Percentiles rank a stretch among this genome's conserved stretches.
Conservation (phyloP, 2,113 vertebrate species). For the Campylorhamphus procurvoides region DNA sequence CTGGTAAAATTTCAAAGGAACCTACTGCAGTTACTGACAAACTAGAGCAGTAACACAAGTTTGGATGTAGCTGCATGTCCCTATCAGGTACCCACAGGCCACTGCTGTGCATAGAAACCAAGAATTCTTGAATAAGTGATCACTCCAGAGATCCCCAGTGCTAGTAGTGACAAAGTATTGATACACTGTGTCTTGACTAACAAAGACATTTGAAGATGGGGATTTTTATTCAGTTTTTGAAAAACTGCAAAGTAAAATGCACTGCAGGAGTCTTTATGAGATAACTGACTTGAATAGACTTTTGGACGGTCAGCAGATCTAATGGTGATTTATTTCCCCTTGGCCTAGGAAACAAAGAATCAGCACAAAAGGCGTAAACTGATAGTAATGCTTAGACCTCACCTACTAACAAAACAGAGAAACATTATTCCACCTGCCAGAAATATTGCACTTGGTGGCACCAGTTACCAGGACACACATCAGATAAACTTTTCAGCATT, state of each 20-base stretch:
- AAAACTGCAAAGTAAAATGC: background rate
- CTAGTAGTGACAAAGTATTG: background rate
- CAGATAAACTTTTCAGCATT: background rate
- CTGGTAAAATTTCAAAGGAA: background rate
- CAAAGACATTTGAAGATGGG: background rate
- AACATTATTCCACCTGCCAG: background rate
- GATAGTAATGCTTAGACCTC: background rate
- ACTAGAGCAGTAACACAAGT: background rate
- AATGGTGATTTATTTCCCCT: conserved; percentile 18
- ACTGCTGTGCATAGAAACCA: background rate
- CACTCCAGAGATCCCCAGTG: background rate
- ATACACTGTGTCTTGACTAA: background rate
- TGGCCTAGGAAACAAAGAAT: background rate
- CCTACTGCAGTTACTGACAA: background rate
- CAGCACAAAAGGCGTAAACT: conserved; percentile 19
- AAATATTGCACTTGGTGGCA: background rate
- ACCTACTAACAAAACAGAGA: background rate
- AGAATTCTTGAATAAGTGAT: background rate
- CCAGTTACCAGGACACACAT: background rate
- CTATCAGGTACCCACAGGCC: background rate
- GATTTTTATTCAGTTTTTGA: background rate
- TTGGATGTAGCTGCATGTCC: background rate
- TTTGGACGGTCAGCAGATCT: background rate
- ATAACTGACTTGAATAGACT: background rate
- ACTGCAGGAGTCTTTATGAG: background rate